Evolutionary conservation across 2,888 invertebrate genomes (phyloP), one percentile per base, ranked within the genome.

Genomic region (Nasonovia ribisnigri): DNA sequence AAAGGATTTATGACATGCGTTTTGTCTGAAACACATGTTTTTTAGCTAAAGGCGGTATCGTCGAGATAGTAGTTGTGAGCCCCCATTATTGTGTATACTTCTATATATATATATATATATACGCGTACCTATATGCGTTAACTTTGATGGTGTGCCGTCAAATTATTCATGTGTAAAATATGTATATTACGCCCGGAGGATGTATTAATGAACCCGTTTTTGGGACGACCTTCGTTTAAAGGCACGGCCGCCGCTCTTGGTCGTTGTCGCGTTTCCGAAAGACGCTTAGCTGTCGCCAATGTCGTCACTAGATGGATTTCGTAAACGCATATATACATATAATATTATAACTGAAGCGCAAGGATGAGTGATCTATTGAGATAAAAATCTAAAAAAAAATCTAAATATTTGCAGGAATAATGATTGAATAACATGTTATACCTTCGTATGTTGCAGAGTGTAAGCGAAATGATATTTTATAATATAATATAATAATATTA

Each of bases 81-180:
- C 88, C 36, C 84, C 51, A 92, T 88, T 92, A 88, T 88, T 91
- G 84, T 46, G 54, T 54, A 10, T 60, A 26, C 29, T 8, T 57
- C 26, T 43, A 43, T 13, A 24, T n/a, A n/a, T n/a, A n/a, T 10
- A 26, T 43, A 46, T 43, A 43, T 26, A 36, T 84, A 26, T 48
- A n/a, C 42, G 10, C 13, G 24, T 36, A 48, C 51, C 42, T 54
- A 26, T 57, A 46, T 43, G 43, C 57, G n/a, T 57, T 92, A 93
- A 84, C 93, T 93, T 93, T 93, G 93, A 93, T 57, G 93, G 90
- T 60, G 84, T 86, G 90, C 93, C 93, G 93, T 93, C 93, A 90
- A 93, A 86, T 93, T 93, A 90, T 90, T 93, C 93, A 86, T 67
- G 93, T 90, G 90, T 93, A 93, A 93, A 93, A 90, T 93, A 93